Evolutionary conservation across 2,113 vertebrate genomes (phyloP).

Genomic region (Catharus bicknelli): DNA sequence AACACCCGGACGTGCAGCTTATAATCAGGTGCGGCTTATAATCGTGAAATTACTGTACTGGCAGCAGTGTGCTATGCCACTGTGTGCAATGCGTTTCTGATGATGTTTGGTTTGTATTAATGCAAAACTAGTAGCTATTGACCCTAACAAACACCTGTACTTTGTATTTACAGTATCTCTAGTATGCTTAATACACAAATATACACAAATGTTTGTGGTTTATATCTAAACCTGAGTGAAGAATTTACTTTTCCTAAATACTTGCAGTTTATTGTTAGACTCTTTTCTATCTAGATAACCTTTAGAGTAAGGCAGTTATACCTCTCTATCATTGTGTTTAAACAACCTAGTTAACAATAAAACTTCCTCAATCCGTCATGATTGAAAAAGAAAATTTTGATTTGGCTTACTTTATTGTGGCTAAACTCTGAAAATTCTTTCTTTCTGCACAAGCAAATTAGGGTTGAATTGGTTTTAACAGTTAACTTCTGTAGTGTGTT

Average conservation of each 20-base stretch:
- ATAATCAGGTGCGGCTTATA: too few relatives aligned
- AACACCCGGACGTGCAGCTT: too few relatives aligned
- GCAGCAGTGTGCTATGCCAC: not conserved
- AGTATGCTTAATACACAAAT: not conserved
- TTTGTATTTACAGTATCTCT: not conserved
- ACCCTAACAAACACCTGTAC: not conserved
- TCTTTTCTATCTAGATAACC: not conserved
- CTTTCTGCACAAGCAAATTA: not conserved
- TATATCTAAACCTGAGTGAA: not conserved
- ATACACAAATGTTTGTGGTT: not conserved
- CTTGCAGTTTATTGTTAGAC: not conserved
- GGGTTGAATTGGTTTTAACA: not conserved
- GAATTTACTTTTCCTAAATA: not conserved
- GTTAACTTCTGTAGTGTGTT: not conserved
- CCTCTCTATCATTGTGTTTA: not conserved
- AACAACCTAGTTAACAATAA: not conserved
- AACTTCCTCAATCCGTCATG: not conserved
- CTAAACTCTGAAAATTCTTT: not conserved
- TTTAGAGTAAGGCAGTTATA: not conserved
- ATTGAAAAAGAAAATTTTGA: not conserved
- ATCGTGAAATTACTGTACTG: too few relatives aligned
- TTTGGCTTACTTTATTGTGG: not conserved
- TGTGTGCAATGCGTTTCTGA: not conserved
- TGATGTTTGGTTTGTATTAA: not conserved
- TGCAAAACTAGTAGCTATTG: not conserved